Evolutionary conservation across 2,888 invertebrate genomes (phyloP).

Genomic region (Lacanobia oleracea): DNA sequence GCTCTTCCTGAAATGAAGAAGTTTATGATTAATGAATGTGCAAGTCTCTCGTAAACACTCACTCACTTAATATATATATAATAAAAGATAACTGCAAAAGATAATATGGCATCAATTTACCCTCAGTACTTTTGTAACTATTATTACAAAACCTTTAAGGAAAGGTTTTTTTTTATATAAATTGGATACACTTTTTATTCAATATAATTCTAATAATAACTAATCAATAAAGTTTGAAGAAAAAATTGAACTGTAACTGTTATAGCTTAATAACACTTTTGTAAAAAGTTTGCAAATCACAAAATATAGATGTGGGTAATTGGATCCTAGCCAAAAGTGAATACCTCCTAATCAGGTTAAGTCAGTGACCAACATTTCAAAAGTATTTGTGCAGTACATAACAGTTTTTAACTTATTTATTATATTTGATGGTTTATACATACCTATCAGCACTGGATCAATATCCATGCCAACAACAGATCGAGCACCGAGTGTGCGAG

Average conservation of each 20-base stretch:
- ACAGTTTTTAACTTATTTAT: neutral
- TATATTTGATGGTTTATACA: slow-evolving; percentile 53
- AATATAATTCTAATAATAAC: too few species aligned
- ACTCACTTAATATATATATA: neutral
- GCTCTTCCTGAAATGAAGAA: slow-evolving; percentile 81
- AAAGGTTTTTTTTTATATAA: neutral
- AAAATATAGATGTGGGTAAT: slow-evolving; percentile 16
- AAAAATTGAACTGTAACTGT: neutral
- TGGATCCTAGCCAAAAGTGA: slow-evolving; percentile 49
- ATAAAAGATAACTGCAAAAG: slow-evolving; percentile 2
- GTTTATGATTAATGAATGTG: neutral
- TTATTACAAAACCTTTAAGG: neutral
- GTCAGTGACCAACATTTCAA: slow-evolving; percentile 23
- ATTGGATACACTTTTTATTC: neutral
- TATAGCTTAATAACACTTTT: neutral
- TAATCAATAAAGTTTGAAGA: neutral
- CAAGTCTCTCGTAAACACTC: neutral
- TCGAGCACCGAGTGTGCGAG: slow-evolving; percentile 95
- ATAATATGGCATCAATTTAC: neutral
- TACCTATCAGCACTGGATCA: slow-evolving; percentile 95
- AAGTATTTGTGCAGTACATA: neutral
- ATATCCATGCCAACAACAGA: slow-evolving; percentile 98
- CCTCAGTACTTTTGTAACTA: neutral
- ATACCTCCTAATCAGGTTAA: slow-evolving; percentile 39
- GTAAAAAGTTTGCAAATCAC: slow-evolving; percentile 14